Evolutionary conservation across 2,797 vertebrate genomes (phyloP).

Genomic region (Lacerta viridis): DNA sequence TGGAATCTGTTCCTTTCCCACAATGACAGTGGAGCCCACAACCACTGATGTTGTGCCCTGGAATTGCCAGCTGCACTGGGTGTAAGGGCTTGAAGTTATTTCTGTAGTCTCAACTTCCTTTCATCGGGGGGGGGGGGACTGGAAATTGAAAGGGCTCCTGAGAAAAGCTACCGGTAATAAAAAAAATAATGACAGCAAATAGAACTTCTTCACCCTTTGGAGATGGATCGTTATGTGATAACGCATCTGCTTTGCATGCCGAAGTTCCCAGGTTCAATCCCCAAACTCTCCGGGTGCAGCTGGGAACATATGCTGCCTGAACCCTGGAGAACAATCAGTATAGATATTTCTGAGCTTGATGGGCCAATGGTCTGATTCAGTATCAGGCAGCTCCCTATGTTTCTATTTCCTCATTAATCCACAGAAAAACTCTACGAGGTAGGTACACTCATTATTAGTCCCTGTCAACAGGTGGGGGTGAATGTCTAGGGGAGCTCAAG

Average conservation of each 20-base stretch:
- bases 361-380: too few species aligned
- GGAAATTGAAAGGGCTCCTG: background rate
- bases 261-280: too few species aligned
- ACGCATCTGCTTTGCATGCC: too few species aligned
- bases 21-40: conserved; percentile 6
- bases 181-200: too few species aligned
- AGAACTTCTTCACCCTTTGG: background rate
- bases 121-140: background rate
- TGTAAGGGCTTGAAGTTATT: background rate
- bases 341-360: too few species aligned
- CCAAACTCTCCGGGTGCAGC: too few species aligned
- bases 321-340: too few species aligned
- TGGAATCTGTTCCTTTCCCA: conserved; percentile 10
- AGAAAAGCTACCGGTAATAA: background rate
- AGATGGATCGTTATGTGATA: too few species aligned
- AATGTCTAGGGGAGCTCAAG: too few species aligned
- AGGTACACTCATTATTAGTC: background rate
- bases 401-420: background rate
- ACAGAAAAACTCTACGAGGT: background rate
- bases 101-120: conserved; percentile 16
- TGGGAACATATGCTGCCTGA: too few species aligned
- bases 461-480: background rate
- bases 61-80: background rate
- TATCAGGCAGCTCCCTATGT: too few species aligned
- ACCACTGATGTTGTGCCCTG: background rate